These are phyloP conservation scores for Himalopsyche kuldschensis DNA, from an alignment of 2,888 invertebrate species.

Conservation along the genomic window DNA sequence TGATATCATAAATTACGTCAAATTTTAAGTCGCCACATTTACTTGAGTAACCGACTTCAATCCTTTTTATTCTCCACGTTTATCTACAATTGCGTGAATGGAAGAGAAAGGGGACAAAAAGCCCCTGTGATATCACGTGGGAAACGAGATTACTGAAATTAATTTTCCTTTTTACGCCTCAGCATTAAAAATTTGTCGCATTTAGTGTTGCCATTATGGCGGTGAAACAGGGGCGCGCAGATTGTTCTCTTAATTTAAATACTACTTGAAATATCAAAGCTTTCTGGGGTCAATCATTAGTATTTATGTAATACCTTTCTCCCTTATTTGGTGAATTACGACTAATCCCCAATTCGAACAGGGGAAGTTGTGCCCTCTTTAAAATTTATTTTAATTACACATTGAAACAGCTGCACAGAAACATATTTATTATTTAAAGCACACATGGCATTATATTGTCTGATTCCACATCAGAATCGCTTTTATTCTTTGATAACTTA, in stretches of 20 bases:
- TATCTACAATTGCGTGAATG: background rate
- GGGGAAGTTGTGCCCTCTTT: background rate
- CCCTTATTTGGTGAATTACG: background rate
- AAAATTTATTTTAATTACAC: background rate
- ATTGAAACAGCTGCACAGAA: too few species aligned
- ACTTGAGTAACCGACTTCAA: background rate
- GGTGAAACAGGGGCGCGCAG: constrained; percentile 7
- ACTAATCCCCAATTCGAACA: background rate
- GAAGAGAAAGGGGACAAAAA: background rate
- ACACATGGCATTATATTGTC: too few species aligned
- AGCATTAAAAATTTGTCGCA: constrained; percentile 33
- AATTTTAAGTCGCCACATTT: background rate
- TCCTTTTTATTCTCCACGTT: background rate
- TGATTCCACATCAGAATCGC: too few species aligned
- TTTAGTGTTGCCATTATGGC: constrained; percentile 27
- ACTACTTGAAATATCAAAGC: background rate
- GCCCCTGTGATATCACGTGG: background rate
- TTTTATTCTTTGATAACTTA: too few species aligned
- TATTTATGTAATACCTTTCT: background rate
- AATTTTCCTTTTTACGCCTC: constrained; percentile 1
- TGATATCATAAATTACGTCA: background rate
- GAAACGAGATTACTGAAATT: constrained; percentile 7
- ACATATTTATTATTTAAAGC: too few species aligned
- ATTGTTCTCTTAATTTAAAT: background rate
- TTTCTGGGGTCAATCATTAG: background rate